phyloP scores from a whole-genome alignment of 2,113 vertebrate genomes.

The Podarcis muralis region DNA sequence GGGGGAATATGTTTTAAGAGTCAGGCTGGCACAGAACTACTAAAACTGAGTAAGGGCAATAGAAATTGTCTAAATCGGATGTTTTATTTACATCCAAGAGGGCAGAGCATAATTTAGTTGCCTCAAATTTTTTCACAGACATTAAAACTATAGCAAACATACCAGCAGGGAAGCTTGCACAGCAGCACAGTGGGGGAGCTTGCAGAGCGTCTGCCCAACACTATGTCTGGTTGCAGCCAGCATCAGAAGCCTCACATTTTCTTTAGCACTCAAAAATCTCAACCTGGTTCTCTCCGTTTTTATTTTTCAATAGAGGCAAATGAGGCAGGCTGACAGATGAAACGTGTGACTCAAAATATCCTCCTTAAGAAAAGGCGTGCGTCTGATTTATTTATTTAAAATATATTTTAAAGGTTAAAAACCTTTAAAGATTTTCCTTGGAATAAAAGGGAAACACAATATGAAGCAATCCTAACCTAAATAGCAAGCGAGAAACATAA shows the following conservation, averaged over 20 bases:
- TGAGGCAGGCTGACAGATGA: conserved; percentile 21
- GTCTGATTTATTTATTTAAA: no score
- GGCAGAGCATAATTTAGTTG: conserved; percentile 79
- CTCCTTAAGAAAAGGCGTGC: conserved; percentile 63
- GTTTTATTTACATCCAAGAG: conserved; percentile 77
- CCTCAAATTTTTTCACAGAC: conserved; percentile 83
- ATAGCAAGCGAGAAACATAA: conserved; percentile 40
- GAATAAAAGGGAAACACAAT: conserved; percentile 65
- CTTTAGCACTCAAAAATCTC: conserved; percentile 76
- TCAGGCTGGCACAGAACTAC: conserved; percentile 58
- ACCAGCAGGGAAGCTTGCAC: conserved; percentile 80
- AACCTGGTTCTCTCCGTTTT: conserved; percentile 67
- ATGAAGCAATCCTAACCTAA: conserved; percentile 68
- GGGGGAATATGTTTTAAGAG: not conserved
- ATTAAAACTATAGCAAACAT: conserved; percentile 85
- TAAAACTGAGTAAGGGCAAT: conserved; percentile 63
- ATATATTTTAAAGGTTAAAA: not conserved
- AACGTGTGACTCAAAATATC: conserved; percentile 56
- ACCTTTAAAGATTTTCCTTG: conserved; percentile 31
- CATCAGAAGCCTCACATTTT: conserved; percentile 78
- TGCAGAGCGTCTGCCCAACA: conserved; percentile 75
- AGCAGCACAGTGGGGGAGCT: conserved; percentile 81
- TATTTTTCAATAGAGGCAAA: conserved; percentile 14
- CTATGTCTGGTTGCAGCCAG: conserved; percentile 78
- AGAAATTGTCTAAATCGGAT: conserved; percentile 69